Base-by-base conservation (phyloP, 1,140 invertebrate genomes). In the Pogonomyrmex californicus region DNA sequence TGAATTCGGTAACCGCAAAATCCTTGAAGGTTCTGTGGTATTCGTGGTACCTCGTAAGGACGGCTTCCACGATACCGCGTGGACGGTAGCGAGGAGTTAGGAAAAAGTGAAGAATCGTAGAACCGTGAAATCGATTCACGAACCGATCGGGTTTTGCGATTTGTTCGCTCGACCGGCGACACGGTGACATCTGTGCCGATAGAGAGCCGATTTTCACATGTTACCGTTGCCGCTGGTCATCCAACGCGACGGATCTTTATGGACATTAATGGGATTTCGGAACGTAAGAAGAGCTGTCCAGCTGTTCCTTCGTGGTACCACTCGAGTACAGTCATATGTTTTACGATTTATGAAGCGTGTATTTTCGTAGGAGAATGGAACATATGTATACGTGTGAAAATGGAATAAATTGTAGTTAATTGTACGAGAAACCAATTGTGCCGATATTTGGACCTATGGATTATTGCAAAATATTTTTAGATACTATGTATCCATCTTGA, bases 51-150 rank as follows among this genome's bases (percentile, higher is more conserved):
- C 38, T 49, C 36, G 14, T 60, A 82, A 68, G 78, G 44, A 62
- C 66, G 56, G 65, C 47, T 62, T 60, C 62, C 56, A 12, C 7
- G 63, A 65, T 58, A 30, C 65, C 63, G 66, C 65, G 30, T 87
- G 78, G 63, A 77, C 58, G 73, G 62, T 65, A 70, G 81, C 83
- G 17, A 17, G 65, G 36, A 68, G 62, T n/a, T 41, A 30, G 12
- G 85, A 83, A 76, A 90, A 89, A 87, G 73, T 86, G 89, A 41
- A 87, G 85, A 88, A 86, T 86, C 90, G 87, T 87, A 79, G 90
- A 62, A 86, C 82, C 90, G 88, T 91, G 87, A 91, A 91, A 91
- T 91, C 90, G 87, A 91, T 90, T 91, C 88, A 75, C 71, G 62
- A 23, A 14, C 51, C 62, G 60, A 87, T 87, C 86, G 81, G 70